Percentiles rank a stretch among this genome's conserved stretches.
These are phyloP conservation scores for Epistrophe eligans DNA, from an alignment of 2,888 invertebrate species.

Conservation along the genomic window DNA sequence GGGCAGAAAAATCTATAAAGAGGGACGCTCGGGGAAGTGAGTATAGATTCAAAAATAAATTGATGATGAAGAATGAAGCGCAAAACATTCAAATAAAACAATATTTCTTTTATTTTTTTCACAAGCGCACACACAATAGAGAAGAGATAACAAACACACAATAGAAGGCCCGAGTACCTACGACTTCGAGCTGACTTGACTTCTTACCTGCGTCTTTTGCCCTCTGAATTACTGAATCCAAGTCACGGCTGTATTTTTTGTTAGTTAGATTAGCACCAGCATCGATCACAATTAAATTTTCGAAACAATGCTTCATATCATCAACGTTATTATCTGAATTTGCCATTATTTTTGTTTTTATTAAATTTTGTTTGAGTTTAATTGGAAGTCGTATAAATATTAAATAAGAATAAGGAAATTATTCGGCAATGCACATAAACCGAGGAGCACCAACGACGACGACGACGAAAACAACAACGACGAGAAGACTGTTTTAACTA, in stretches of 20 bases:
- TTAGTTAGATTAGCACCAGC: slow-evolving; percentile 97
- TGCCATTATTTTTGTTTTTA: slow-evolving; percentile 72
- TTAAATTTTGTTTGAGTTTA: not conserved
- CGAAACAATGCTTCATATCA: slow-evolving; percentile 91
- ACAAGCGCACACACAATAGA: slow-evolving; percentile 13
- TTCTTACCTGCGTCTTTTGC: slow-evolving; percentile 94
- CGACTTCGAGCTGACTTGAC: not conserved
- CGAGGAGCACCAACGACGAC: slow-evolving; percentile 37
- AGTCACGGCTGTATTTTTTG: slow-evolving; percentile 95
- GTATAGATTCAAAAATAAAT: slow-evolving; percentile 67
- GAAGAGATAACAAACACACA: slow-evolving; percentile 41
- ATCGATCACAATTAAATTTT: slow-evolving; percentile 96
- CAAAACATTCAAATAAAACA: slow-evolving; percentile 44
- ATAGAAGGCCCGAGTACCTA: not conserved
- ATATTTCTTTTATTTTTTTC: slow-evolving; percentile 37
- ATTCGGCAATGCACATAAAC: slow-evolving; percentile 48
- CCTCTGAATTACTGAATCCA: slow-evolving; percentile 95
- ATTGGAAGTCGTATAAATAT: slow-evolving; percentile 64
- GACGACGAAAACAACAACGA: slow-evolving; percentile 1
- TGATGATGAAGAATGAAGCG: slow-evolving; percentile 54
- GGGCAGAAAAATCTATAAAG: slow-evolving; percentile 40
- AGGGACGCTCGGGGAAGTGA: slow-evolving; percentile 4
- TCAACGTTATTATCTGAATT: slow-evolving; percentile 78
- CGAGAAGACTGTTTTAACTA: not conserved
- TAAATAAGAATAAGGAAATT: slow-evolving; percentile 18